Percentiles rank a stretch among this genome's conserved stretches.
phyloP scores from a whole-genome alignment of 2,113 vertebrate genomes.

The Phylloscopus whistleri region DNA sequence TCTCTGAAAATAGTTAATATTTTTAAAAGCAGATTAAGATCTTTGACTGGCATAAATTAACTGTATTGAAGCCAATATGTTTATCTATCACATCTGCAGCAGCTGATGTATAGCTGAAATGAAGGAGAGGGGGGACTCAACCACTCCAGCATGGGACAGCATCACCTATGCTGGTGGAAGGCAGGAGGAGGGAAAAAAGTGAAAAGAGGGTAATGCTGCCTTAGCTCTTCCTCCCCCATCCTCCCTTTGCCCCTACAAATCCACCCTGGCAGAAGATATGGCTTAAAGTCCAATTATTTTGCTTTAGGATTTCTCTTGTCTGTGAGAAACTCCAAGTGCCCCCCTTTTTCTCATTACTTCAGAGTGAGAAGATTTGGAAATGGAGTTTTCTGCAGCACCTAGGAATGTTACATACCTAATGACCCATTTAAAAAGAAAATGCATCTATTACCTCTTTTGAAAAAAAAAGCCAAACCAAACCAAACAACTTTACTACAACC shows the following conservation, averaged over 20 bases:
- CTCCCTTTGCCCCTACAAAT: not conserved
- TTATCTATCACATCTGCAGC: not conserved
- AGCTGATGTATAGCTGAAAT: not conserved
- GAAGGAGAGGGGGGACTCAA: not conserved
- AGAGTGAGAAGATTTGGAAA: not conserved
- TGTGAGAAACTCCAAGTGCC: not conserved
- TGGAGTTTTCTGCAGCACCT: not conserved
- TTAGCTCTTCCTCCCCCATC: not conserved
- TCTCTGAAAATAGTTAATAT: not conserved
- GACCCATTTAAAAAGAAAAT: not conserved
- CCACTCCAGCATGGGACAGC: not conserved
- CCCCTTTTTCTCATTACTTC: not conserved
- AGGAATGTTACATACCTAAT: not conserved
- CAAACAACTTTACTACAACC: not conserved
- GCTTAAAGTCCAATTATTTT: not conserved
- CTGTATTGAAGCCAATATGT: not conserved
- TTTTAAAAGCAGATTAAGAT: not conserved
- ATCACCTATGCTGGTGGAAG: accelerated
- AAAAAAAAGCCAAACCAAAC: not conserved
- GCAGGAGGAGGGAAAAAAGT: not conserved
- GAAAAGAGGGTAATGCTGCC: not conserved
- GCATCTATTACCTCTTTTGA: not conserved
- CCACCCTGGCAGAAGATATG: not conserved
- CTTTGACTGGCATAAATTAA: not conserved
- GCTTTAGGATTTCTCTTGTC: not conserved